Percentiles rank a stretch among this genome's conserved stretches.
Conservation (phyloP, 2,888 invertebrate genomes). For the Tenthredo distinguenda region DNA sequence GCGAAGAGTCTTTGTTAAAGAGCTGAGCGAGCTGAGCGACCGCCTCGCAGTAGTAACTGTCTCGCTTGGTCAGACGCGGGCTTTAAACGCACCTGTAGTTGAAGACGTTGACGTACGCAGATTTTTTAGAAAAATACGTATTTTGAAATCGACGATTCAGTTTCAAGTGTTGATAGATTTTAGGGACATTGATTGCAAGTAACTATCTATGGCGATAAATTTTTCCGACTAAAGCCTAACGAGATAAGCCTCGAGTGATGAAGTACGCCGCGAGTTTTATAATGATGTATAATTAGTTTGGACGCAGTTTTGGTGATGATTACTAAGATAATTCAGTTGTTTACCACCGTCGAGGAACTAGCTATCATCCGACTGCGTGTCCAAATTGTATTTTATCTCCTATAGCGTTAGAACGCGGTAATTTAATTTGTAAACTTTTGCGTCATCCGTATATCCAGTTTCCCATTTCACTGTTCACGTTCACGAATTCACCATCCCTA, state of each 20-base stretch:
- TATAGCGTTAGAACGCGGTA: conserved; percentile 20
- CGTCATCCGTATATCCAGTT: conserved; percentile 37
- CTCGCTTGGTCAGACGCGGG: not conserved
- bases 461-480: conserved; percentile 27
- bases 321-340: conserved; percentile 36
- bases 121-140: not conserved
- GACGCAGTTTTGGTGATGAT: conserved; percentile 8
- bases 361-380: conserved; percentile 13
- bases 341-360: conserved; percentile 16
- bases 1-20: not conserved
- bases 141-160: not conserved
- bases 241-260: not conserved
- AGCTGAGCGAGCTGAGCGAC: not conserved
- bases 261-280: not conserved
- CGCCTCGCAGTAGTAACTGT: not conserved
- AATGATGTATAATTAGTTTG: not conserved
- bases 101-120: not conserved
- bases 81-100: not conserved
- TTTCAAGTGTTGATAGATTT: not conserved
- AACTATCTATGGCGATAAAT: not conserved
- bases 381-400: conserved; percentile 31
- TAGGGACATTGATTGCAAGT: not conserved
- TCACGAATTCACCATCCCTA: conserved; percentile 10
- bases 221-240: not conserved
- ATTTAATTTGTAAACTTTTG: conserved; percentile 42